Evolutionary conservation across 35 echinoderm and acorn worm genomes (phyloP).

Genomic region (Apostichopus parvimensis): DNA sequence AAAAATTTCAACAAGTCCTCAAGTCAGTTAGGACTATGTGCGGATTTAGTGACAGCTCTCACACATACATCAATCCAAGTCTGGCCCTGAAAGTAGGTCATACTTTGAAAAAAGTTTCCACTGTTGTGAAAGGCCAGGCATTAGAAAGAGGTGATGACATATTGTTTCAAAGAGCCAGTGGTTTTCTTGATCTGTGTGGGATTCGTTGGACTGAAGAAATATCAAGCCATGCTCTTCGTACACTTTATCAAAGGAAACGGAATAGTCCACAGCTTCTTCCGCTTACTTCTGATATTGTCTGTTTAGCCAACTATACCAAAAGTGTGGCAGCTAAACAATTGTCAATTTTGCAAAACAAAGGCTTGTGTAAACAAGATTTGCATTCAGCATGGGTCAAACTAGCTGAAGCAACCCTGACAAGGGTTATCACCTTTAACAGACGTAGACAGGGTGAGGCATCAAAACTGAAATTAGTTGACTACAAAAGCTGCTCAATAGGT

Average conservation of each 20-base stretch:
- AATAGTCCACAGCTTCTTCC: conserved; percentile 55
- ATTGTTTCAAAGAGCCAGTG: background rate
- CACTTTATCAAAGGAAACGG: conserved; percentile 54
- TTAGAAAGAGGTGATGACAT: conserved; percentile 1
- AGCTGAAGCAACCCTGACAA: conserved; percentile 60
- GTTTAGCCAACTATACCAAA: conserved; percentile 49
- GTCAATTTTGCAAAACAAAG: conserved; percentile 16
- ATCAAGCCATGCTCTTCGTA: conserved; percentile 46
- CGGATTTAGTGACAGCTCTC: conserved; percentile 10
- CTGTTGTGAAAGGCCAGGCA: background rate
- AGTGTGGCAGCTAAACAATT: conserved; percentile 29
- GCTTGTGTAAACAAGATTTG: background rate
- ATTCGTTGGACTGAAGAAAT: background rate
- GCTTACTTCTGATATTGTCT: conserved; percentile 47
- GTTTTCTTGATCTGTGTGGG: background rate
- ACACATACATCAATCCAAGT: conserved; percentile 24
- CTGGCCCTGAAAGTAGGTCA: conserved; percentile 45
- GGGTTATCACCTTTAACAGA: conserved; percentile 66
- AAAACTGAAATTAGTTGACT: conserved; percentile 47
- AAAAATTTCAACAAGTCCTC: conserved; percentile 12
- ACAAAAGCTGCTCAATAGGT: background rate
- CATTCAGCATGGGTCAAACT: conserved; percentile 39
- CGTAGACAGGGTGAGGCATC: conserved; percentile 54
- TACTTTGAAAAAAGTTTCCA: conserved; percentile 15
- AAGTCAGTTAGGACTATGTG: background rate